A percentile compares a stretch with the other conserved stretches of the same genome.
phyloP scores from a whole-genome alignment of 2,888 invertebrate genomes.

The Aphelenchoides bicaudatus region DNA sequence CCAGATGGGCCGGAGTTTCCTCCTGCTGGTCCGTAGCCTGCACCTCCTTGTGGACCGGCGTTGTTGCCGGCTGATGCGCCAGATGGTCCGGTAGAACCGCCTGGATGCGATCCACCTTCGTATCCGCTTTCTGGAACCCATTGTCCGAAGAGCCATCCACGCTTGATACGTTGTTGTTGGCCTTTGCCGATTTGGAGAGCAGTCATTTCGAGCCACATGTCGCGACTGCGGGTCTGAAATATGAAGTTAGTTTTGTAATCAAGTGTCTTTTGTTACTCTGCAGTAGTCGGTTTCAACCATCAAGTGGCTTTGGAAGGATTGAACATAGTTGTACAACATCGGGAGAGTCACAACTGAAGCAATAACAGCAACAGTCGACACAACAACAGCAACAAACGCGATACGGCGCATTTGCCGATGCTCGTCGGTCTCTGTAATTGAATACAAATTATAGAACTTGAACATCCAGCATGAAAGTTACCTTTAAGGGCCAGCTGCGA shows the following conservation, averaged over 20 bases:
- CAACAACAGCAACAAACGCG: constrained; percentile 59
- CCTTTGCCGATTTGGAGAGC: constrained; percentile 52
- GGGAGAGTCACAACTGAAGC: constrained; percentile 56
- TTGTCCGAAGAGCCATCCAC: constrained; percentile 53
- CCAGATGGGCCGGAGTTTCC: too few species aligned
- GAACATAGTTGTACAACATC: constrained; percentile 59
- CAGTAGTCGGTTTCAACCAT: constrained; percentile 60
- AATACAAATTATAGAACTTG: too few species aligned
- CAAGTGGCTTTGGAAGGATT: constrained; percentile 58
- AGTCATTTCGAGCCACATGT: constrained; percentile 61
- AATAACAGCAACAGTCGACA: constrained; percentile 59
- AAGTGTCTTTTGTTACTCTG: constrained; percentile 35
- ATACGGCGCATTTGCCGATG: constrained; percentile 57
- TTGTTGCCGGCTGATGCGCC: constrained; percentile 17
- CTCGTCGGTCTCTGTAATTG: constrained; percentile 45
- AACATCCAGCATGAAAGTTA: too few species aligned
- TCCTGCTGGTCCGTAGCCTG: constrained; percentile 27
- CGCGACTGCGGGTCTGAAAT: constrained; percentile 50
- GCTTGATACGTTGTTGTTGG: constrained; percentile 36
- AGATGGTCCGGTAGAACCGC: constrained; percentile 30
- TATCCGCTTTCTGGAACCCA: constrained; percentile 46
- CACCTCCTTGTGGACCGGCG: constrained; percentile 28
- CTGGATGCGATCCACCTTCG: constrained; percentile 33
- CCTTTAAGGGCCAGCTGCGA: constrained; percentile 18
- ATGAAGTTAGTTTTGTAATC: constrained; percentile 10